These are phyloP conservation scores for Solea solea DNA, from an alignment of 2,113 vertebrate species.

Conservation along the genomic window DNA sequence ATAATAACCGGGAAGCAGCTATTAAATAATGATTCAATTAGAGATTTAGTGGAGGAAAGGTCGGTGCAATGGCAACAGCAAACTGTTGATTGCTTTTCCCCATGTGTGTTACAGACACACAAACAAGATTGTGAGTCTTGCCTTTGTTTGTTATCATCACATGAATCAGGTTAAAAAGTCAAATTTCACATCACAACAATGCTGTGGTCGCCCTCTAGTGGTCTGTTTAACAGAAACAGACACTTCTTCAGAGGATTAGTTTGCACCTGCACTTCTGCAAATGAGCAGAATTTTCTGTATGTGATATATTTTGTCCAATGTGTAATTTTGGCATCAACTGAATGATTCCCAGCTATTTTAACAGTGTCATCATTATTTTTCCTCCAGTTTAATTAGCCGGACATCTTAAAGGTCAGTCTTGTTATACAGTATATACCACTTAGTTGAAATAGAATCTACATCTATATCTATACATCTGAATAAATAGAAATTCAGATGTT, in stretches of 20 bases:
- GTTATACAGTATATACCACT: background rate
- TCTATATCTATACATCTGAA: no score
- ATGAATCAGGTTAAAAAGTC: no score
- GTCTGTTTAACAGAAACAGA: constrained; percentile 2
- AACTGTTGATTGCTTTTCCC: background rate
- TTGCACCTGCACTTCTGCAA: no score
- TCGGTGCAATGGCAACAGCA: background rate
- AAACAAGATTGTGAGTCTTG: no score
- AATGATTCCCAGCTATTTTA: no score
- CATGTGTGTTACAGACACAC: background rate
- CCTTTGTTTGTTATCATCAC: no score
- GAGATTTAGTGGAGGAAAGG: background rate
- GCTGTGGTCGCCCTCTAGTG: constrained; percentile 30
- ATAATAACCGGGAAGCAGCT: background rate
- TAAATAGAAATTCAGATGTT: background rate
- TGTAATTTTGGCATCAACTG: no score
- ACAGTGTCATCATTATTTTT: background rate
- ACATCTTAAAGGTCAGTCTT: background rate
- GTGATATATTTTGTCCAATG: background rate
- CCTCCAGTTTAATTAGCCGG: background rate
- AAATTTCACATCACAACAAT: no score
- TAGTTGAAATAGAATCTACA: background rate
- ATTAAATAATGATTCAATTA: background rate
- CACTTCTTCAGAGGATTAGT: no score
- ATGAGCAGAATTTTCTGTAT: background rate